These are phyloP conservation scores for Drosophila sp. DNA, from an alignment of 1,140 invertebrate genomes.

Conservation along the genomic window DNA sequence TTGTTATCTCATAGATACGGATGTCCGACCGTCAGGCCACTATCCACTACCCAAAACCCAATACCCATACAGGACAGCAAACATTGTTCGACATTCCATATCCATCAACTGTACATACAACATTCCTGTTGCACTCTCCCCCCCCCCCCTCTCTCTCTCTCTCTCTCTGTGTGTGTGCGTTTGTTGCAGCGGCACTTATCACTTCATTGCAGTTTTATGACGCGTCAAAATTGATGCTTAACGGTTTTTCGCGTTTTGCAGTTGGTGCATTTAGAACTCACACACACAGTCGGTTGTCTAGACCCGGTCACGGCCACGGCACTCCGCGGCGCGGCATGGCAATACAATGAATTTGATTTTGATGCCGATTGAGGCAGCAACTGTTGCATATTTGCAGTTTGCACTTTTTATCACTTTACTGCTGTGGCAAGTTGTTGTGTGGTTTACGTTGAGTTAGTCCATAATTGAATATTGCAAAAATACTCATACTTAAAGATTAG, in stretches of 20 bases:
- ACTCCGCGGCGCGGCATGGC: slow-evolving; percentile 19
- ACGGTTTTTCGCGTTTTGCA: slow-evolving; percentile 72
- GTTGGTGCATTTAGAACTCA: slow-evolving; percentile 71
- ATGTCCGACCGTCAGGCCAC: slow-evolving; percentile 56
- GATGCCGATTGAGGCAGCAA: slow-evolving; percentile 47
- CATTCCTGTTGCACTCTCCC: slow-evolving; percentile 52
- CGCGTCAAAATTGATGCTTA: slow-evolving; percentile 82
- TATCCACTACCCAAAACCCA: too few species aligned
- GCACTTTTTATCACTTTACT: slow-evolving; percentile 26
- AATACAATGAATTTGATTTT: slow-evolving; percentile 74
- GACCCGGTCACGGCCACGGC: slow-evolving; percentile 54
- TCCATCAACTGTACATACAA: slow-evolving; percentile 69
- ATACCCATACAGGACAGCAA: slow-evolving; percentile 6
- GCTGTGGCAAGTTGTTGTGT: neutral
- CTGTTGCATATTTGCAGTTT: slow-evolving; percentile 59
- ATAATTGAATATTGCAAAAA: slow-evolving; percentile 22
- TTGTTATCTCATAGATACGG: slow-evolving; percentile 78
- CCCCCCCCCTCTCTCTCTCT: slow-evolving; percentile 3
- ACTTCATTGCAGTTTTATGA: slow-evolving; percentile 82
- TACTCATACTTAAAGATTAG: too few species aligned
- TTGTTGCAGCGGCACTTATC: slow-evolving; percentile 69
- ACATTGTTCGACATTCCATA: slow-evolving; percentile 41
- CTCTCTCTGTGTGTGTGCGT: slow-evolving; percentile 11
- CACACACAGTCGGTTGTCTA: slow-evolving; percentile 20
- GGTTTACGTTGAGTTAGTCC: slow-evolving; percentile 11